Base-by-base conservation (phyloP, 1,140 invertebrate genomes). In the Drosophila sechellia region DNA sequence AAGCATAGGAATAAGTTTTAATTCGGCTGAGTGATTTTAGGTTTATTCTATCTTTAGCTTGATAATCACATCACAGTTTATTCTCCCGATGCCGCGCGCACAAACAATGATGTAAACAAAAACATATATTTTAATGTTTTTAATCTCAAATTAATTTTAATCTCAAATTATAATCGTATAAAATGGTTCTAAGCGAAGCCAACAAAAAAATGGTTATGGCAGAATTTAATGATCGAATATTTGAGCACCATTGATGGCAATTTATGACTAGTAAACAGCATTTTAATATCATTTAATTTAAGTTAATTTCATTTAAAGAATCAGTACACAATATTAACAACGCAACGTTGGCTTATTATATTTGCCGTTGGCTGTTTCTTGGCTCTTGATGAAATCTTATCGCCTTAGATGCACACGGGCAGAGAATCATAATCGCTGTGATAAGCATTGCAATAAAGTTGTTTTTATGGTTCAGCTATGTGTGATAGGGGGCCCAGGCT, bases 381-480 rank as follows among this genome's bases (percentile, higher is more conserved):
- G 49, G 61, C 52, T 70, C 12, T 17, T 34, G 20, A 54, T 58
- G 61, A 22, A 76, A 76, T 76, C 73, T 76, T 76, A 76, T 76
- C 73, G 53, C 25, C 22, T 69, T 45, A 12, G 70, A 84, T 86
- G 77, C 75, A 84, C 70, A 80, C 52, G 25, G 70, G 54, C 57
- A 52, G 17, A 35, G 35, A 68, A 59, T 66, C 37, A 61, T 80
- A 84, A 83, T 80, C 81, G 77, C 50, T 85, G 81, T 85, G 81
- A 85, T 85, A 85, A 85, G 79, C 60, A 42, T 50, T 78, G 78
- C 83, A 86, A 86, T 85, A 85, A 81, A 85, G 43, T 46, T 66
- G 39, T 40, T 45, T 66, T 85, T 72, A 76, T 85, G 66, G 43
- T 42, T 39, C 52, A 22, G 53, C 13, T 27, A 20, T 65, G 77